These are phyloP conservation scores for Macropus fuliginosus DNA, from an alignment of 2,797 vertebrate species.

Conservation along the genomic window DNA sequence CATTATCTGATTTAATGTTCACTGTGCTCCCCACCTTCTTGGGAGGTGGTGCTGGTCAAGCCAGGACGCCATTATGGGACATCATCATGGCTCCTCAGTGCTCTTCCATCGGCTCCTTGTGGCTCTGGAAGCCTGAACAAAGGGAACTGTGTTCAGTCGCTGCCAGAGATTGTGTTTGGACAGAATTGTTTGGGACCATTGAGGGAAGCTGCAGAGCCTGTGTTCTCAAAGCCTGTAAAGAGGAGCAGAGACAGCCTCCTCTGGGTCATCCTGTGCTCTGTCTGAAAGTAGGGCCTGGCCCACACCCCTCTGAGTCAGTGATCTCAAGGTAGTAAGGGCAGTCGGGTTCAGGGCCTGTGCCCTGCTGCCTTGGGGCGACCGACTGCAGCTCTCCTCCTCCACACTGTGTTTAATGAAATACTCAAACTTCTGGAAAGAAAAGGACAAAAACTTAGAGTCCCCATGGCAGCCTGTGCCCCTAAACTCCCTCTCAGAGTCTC, in stretches of 20 bases:
- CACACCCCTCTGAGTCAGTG: background rate
- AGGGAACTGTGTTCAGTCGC: slow-evolving; percentile 30
- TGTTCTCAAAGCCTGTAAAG: background rate
- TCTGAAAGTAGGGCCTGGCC: background rate
- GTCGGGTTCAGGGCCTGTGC: background rate
- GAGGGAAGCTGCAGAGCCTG: background rate
- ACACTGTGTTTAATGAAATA: background rate
- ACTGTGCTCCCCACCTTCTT: too few relatives aligned
- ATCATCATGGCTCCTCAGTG: background rate
- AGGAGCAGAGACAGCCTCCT: background rate
- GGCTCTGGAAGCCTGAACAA: slow-evolving; percentile 9
- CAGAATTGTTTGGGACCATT: background rate
- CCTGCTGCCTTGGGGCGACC: background rate
- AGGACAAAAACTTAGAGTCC: background rate
- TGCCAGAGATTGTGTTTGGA: background rate
- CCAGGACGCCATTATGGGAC: background rate
- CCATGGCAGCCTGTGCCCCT: background rate
- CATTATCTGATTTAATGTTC: too few relatives aligned
- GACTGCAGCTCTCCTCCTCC: background rate
- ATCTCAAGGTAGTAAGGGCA: slow-evolving; percentile 20
- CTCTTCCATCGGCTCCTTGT: background rate
- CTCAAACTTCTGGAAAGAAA: background rate
- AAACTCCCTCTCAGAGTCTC: background rate
- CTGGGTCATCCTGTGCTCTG: background rate
- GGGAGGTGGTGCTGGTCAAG: background rate